Conservation (phyloP, 2,113 vertebrate species). For the Hydrochoerus hydrochaeris region DNA sequence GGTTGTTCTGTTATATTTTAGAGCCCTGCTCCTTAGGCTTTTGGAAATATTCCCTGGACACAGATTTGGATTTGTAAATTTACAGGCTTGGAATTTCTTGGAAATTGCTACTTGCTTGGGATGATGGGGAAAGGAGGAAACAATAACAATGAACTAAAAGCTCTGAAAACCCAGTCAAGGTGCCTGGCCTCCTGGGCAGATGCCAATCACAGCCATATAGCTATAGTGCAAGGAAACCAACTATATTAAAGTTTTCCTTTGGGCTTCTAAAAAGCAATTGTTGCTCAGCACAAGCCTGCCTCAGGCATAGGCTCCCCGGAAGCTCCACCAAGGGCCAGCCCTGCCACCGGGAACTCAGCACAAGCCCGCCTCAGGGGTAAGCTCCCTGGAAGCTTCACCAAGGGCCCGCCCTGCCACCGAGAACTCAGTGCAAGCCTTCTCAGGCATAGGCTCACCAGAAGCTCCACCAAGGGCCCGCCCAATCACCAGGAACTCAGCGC, state of each 20-base stretch:
- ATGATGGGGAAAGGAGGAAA: background rate
- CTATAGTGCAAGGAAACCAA: background rate
- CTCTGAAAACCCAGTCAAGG: background rate
- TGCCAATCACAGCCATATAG: background rate
- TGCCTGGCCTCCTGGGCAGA: background rate
- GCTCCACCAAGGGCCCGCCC: too few species aligned
- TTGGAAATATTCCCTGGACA: constrained; percentile 19
- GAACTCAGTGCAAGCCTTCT: too few species aligned
- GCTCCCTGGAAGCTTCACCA: too few species aligned
- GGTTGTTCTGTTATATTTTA: background rate
- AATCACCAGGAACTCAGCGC: too few species aligned
- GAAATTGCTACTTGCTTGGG: constrained; percentile 3
- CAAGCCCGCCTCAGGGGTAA: too few species aligned
- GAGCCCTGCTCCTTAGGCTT: background rate
- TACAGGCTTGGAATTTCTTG: constrained; percentile 33
- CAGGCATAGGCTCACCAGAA: too few species aligned
- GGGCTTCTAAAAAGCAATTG: constrained; percentile 31
- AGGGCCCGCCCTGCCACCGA: too few species aligned
- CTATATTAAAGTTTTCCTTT: constrained; percentile 37
- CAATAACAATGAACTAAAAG: constrained; percentile 3
- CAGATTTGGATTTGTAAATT: constrained; percentile 26
- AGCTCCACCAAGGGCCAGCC: too few species aligned
- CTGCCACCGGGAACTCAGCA: too few species aligned
- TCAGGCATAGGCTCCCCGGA: too few species aligned
- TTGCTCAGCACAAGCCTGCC: too few species aligned